Evolutionary conservation across 2,113 vertebrate species (phyloP).

Genomic region (Phrynosoma platyrhinos): DNA sequence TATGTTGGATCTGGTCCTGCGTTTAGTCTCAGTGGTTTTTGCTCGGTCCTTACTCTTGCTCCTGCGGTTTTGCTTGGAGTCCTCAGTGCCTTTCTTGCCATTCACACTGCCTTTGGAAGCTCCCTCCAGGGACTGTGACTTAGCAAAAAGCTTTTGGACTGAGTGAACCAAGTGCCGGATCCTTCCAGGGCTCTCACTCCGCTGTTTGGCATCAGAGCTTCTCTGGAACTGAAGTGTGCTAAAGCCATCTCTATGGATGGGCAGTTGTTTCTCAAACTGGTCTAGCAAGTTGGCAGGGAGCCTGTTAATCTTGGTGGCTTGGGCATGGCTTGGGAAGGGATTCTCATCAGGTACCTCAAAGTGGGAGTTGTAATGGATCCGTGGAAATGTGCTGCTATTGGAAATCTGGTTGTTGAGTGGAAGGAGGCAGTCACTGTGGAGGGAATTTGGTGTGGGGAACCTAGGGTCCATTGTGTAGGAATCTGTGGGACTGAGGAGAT

Average conservation of each 20-base stretch:
- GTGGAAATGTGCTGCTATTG: conserved; percentile 95
- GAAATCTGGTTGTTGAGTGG: conserved; percentile 95
- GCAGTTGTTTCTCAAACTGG: conserved; percentile 97
- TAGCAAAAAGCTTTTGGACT: conserved; percentile 93
- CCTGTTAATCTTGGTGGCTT: conserved; percentile 90
- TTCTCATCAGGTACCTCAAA: conserved; percentile 94
- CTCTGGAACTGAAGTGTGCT: conserved; percentile 97
- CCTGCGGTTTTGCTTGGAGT: conserved; percentile 88
- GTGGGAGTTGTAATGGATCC: conserved; percentile 97
- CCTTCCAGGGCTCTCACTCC: conserved; percentile 94
- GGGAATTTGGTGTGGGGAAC: conserved; percentile 80
- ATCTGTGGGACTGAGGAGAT: conserved; percentile 92
- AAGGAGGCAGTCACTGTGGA: conserved; percentile 89
- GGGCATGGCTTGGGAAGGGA: conserved; percentile 87
- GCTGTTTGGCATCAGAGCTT: conserved; percentile 86
- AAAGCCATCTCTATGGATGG: conserved; percentile 93
- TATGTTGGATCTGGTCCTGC: conserved; percentile 94
- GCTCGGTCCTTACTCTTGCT: conserved; percentile 97
- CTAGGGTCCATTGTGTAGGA: conserved; percentile 89
- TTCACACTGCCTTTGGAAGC: conserved; percentile 89
- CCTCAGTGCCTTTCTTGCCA: conserved; percentile 85
- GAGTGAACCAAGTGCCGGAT: conserved; percentile 98
- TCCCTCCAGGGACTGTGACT: conserved; percentile 90
- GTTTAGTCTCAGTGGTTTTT: conserved; percentile 91
- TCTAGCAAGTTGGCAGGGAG: conserved; percentile 91